These are phyloP conservation scores for Thaumetopoea pityocampa DNA, from an alignment of 1,140 invertebrate species.

Conservation along the genomic window DNA sequence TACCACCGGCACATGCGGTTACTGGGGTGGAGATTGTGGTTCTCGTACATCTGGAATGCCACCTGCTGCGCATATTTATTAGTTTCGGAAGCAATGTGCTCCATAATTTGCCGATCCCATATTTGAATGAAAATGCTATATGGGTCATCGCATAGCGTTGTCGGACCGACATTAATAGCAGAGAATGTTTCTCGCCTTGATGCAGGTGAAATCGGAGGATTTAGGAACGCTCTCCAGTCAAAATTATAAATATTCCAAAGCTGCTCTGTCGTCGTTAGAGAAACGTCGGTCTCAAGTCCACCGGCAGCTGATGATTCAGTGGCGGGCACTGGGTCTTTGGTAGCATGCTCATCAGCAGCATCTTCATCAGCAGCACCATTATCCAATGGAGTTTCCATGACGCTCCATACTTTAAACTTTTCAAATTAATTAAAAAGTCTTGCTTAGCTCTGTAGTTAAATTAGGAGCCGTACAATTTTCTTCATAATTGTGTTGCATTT, in stretches of 20 bases:
- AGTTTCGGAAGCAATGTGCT: conserved; percentile 14
- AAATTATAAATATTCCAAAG: neutral
- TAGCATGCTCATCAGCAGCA: no score
- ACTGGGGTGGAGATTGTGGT: neutral
- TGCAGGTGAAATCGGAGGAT: conserved; percentile 1
- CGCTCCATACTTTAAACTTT: no score
- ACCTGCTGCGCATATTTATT: conserved; percentile 16
- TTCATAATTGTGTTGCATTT: conserved; percentile 12
- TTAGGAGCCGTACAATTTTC: conserved; percentile 8
- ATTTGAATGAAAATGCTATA: conserved; percentile 15
- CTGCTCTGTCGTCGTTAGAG: neutral
- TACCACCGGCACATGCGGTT: conserved; percentile 17
- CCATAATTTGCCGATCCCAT: conserved; percentile 18
- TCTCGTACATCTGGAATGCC: neutral
- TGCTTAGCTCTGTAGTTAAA: conserved; percentile 5
- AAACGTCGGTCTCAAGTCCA: no score
- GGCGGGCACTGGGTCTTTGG: no score
- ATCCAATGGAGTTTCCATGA: no score
- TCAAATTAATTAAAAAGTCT: conserved; percentile 18
- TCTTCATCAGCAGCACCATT: no score
- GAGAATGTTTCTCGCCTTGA: conserved; percentile 14
- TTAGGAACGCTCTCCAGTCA: conserved; percentile 1
- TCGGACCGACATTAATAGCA: conserved; percentile 5
- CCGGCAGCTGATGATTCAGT: no score
- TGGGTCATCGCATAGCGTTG: neutral